Evolutionary conservation across 2,888 invertebrate genomes (phyloP).

Genomic region (Corbicula japonica): DNA sequence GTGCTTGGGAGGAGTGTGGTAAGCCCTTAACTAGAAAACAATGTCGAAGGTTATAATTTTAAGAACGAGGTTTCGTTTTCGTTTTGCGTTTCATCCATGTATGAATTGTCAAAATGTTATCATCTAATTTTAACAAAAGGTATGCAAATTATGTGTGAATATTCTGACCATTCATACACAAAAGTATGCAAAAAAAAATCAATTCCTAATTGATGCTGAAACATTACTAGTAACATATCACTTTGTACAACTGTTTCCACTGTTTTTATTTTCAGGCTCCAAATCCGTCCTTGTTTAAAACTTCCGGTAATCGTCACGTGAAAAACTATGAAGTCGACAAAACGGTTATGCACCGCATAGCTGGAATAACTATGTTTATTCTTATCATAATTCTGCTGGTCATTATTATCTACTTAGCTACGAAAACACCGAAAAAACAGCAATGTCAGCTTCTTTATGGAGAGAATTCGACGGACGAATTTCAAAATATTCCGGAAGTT

Average conservation of each 20-base stretch:
- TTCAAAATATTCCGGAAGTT: too few relatives aligned
- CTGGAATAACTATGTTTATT: slow-evolving; percentile 1
- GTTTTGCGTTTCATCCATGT: too few relatives aligned
- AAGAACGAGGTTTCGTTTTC: not conserved
- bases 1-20: too few relatives aligned
- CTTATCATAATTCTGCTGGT: not conserved
- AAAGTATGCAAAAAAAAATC: not conserved
- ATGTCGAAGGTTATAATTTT: not conserved
- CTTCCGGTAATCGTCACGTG: not conserved
- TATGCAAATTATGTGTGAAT: too few relatives aligned
- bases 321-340: not conserved
- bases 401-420: slow-evolving; percentile 7
- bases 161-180: not conserved
- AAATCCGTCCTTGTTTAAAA: slow-evolving; percentile 1
- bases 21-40: not conserved
- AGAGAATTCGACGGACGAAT: too few relatives aligned
- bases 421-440: too few relatives aligned
- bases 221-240: not conserved
- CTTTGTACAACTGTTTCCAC: not conserved
- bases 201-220: not conserved
- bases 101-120: too few relatives aligned
- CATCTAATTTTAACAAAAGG: too few relatives aligned
- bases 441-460: too few relatives aligned
- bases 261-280: not conserved
- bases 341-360: not conserved